Base-by-base conservation (phyloP, 2,113 vertebrate species). In the Panthera leo region DNA sequence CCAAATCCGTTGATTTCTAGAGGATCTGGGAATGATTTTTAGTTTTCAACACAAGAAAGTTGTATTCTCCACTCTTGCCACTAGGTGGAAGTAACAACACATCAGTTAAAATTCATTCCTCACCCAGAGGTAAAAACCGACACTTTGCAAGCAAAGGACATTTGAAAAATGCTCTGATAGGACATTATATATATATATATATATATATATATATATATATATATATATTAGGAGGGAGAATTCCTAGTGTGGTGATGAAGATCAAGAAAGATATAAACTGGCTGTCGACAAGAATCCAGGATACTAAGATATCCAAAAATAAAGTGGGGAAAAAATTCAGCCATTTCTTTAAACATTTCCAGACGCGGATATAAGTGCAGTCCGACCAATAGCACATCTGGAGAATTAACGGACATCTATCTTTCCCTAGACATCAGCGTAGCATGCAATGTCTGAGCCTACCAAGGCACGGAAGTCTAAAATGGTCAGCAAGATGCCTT, bases 391-490 rank as follows among this genome's bases (percentile, higher is more conserved):
- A 92, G 94, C 92, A 95, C 97, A 97, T 97, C 97, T 98, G 97
- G 97, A 96, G 94, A 97, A 90, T 96, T 88, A 92, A 61, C 7
- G 14, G 76, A 96, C 97, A 98, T 98, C 96, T 97, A 96, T 98
- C 97, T 97, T 98, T 70, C 94, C 65, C 92, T 94, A 98, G 97
- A 98, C 95, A 16, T 34, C 51, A 96, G 76, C 88, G 80, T 53
- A 92, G 94, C 94, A 3, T 83, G 97, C 96, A 92, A 65, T 75
- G 97, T 97, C 97, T 97, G 96, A 76, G 53, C 27, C 53, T 91
- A 92, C 76, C 67, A 75, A 63, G 76, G 76, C 95, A 76, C 80
- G 82, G 61, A 85, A 75, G 83, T 71, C 78, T 78, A 13, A 58
- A 71, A 19, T 7, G 10, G 29, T 45, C 53, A 0, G 16, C 23